phyloP scores from a whole-genome alignment of 2,113 vertebrate species.

The Engystomops pustulosus region DNA sequence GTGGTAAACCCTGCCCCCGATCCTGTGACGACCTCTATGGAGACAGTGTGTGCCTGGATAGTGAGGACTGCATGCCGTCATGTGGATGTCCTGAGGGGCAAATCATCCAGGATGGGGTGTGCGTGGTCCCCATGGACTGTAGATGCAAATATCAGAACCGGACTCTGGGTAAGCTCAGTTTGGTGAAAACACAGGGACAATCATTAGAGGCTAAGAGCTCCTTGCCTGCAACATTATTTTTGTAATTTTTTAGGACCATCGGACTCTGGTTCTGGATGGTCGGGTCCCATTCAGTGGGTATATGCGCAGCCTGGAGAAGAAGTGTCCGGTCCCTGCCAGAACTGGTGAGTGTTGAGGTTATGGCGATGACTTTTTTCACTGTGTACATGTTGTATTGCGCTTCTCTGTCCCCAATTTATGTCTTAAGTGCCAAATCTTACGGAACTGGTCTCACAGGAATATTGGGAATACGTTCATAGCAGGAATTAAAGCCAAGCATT shows the following conservation, averaged over 20 bases:
- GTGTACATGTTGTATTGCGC: too few relatives aligned
- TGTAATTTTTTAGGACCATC: slow-evolving; percentile 58
- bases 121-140: slow-evolving; percentile 74
- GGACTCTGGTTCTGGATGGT: slow-evolving; percentile 68
- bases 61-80: slow-evolving; percentile 68
- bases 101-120: slow-evolving; percentile 80
- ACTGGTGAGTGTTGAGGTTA: slow-evolving; percentile 75
- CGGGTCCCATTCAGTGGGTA: slow-evolving; percentile 72
- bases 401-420: too few relatives aligned
- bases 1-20: slow-evolving; percentile 80
- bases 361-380: too few relatives aligned
- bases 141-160: slow-evolving; percentile 79
- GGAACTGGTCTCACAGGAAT: too few relatives aligned
- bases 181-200: not conserved
- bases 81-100: slow-evolving; percentile 79
- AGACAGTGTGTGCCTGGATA: slow-evolving; percentile 73
- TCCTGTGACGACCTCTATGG: slow-evolving; percentile 84
- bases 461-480: too few relatives aligned
- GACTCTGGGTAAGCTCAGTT: slow-evolving; percentile 68
- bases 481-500: too few relatives aligned
- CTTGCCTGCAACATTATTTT: not conserved
- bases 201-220: not conserved
- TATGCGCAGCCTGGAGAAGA: slow-evolving; percentile 76
- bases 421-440: too few relatives aligned
- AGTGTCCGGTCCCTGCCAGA: slow-evolving; percentile 76